phyloP scores from a whole-genome alignment of 2,113 vertebrate species.

The Myiozetetes cayanensis region DNA sequence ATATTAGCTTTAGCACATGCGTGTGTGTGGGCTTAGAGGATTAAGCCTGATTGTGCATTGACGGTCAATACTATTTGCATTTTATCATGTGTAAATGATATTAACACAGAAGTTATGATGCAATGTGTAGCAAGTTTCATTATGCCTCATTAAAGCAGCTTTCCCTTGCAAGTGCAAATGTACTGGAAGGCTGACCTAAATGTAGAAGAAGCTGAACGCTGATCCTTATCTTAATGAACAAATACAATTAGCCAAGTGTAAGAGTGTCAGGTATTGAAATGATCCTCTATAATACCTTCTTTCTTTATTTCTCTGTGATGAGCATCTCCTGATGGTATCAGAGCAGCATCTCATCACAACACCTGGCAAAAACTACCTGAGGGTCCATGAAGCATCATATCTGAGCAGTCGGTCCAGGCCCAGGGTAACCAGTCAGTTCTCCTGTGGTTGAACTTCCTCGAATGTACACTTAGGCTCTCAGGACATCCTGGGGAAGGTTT shows the following conservation, averaged over 20 bases:
- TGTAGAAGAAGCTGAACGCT: slow-evolving; percentile 51
- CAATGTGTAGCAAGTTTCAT: slow-evolving; percentile 31
- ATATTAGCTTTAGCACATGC: slow-evolving; percentile 17
- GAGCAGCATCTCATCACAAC: neutral
- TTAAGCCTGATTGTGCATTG: slow-evolving; percentile 30
- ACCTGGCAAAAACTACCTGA: neutral
- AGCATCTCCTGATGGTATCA: slow-evolving; percentile 47
- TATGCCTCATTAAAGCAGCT: slow-evolving; percentile 58
- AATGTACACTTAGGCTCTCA: neutral
- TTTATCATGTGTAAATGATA: slow-evolving; percentile 59
- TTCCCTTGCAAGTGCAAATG: slow-evolving; percentile 64
- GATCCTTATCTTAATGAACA: slow-evolving; percentile 63
- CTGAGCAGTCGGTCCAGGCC: neutral
- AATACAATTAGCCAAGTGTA: slow-evolving; percentile 60
- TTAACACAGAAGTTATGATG: slow-evolving; percentile 55
- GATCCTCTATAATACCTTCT: slow-evolving; percentile 24
- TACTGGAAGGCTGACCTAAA: slow-evolving; percentile 63
- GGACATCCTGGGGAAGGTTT: neutral
- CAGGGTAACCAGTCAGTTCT: neutral
- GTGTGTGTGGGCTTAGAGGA: slow-evolving; percentile 20
- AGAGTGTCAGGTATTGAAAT: slow-evolving; percentile 63
- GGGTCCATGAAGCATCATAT: neutral
- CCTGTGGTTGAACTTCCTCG: neutral
- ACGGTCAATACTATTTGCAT: slow-evolving; percentile 52
- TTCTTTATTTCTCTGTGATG: slow-evolving; percentile 40